Evolutionary conservation across 2,113 vertebrate genomes (phyloP), one percentile per base, ranked within the genome.

Genomic region (Lethenteron camtschaticum): DNA sequence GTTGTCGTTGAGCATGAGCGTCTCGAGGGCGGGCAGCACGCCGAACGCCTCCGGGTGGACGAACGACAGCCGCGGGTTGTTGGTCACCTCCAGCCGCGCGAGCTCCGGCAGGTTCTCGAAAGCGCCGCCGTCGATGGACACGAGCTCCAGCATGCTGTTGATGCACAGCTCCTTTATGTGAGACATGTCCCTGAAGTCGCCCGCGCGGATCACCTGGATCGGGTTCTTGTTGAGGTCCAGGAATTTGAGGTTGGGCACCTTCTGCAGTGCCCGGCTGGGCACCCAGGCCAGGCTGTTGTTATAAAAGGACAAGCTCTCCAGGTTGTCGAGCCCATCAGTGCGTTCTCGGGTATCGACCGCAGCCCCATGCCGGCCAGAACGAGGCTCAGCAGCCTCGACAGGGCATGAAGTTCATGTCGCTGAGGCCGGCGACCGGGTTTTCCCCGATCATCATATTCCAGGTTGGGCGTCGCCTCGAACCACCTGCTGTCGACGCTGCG

Each of bases 371-470:
- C 82, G 1, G 83, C 84, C 70, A 86, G 76, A 8, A 86, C 83
- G 58, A 86, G 76, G 73, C 85, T 86, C 73, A 85, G 84, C 69
- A 86, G 77, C 56, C 74, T 79, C 11, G 80, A 77, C 66, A 86
- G 76, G 83, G 84, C 69, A 76, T 77, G 75, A 86, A 86, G 74
- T 82, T 84, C 74, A 79, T 77, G n/a, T 81, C 81, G 69, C 81
- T 77, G 66, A 86, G 73, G 7, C 78, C 82, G 58, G 82, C 76
- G 69, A 86, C 83, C 11, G 83, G 82, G 73, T 86, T 86, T 72
- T 86, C 84, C 9, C 85, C 85, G 3, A 86, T 82, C 85, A 86
- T 86, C 55, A 86, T 70, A 86, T 85, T 86, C 83, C 73, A 86
- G 76, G n/a, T 81, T 83, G 0, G 83, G 84, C 63, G 85, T 77